Evolutionary conservation across 1,140 invertebrate genomes (phyloP), one percentile per base, ranked within the genome.

Genomic region (Cataglyphis hispanica): DNA sequence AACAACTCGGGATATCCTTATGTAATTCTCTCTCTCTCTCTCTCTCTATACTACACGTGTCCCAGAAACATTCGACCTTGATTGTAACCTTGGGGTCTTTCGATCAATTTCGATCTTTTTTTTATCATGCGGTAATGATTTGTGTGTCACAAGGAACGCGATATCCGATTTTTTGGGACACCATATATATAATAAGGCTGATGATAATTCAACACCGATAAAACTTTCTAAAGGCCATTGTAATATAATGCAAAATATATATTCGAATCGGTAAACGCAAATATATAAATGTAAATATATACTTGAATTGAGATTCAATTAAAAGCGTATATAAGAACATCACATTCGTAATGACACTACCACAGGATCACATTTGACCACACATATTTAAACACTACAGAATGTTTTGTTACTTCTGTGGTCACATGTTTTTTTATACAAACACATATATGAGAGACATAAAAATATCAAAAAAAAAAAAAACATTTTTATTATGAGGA

Each of bases 1-100:
- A 43, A 34, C 13, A 58, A 40, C 61, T 43, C n/a, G 19, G 10
- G 67, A 11, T 13, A 70, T 53, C 31, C 25, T 74, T 74, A 74
- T 60, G 27, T 58, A 83, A 74, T 31, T 25, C 16, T 56, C 11
- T 56, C 31, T 31, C 1, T 31, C 31, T 31, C 0, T 31, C 1
- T 2, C 1, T 22, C n/a, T 56, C 10, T 56, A 50, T 46, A 46
- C 13, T 46, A 19, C 5, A 3, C 76, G 4, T 7, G 19, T 19
- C 22, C 19, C 11, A 13, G 22, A 67, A 66, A 3, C 0, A 7
- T 19, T 25, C n/a, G 16, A 67, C 37, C 16, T 67, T 22, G 10
- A 72, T 4, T 25, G 50, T 70, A 46, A 66, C 6, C 1, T 74
- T n/a, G n/a, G 2, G 5, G 19, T 56, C 43, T 74, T 16, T 5